These are phyloP conservation scores for Lysandra bellargus DNA, from an alignment of 2,888 invertebrate genomes.

Conservation along the genomic window DNA sequence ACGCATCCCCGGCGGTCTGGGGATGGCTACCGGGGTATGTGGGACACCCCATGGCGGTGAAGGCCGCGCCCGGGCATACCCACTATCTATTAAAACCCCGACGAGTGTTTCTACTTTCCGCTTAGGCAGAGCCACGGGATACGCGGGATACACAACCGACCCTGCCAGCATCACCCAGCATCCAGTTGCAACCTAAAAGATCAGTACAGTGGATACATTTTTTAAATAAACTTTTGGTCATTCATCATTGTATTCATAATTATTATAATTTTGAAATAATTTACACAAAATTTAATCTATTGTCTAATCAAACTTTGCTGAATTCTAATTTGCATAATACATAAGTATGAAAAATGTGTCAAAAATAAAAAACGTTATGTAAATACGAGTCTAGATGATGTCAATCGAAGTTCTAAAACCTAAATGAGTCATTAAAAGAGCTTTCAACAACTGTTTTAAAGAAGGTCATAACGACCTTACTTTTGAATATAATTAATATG, in stretches of 20 bases:
- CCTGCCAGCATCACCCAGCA: no score
- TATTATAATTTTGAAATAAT: background rate
- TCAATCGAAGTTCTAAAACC: background rate
- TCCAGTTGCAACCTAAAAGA: no score
- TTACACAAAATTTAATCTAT: background rate
- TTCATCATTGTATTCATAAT: background rate
- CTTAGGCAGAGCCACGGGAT: no score
- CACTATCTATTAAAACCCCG: no score
- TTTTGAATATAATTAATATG: background rate
- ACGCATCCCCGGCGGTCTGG: no score
- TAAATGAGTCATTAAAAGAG: slow-evolving; percentile 10
- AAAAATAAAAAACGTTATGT: background rate
- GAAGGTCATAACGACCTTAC: slow-evolving; percentile 16
- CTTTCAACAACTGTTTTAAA: slow-evolving; percentile 11
- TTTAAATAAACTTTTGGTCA: no score
- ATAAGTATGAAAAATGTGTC: background rate
- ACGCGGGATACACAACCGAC: no score
- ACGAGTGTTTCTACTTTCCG: no score
- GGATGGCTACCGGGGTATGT: no score
- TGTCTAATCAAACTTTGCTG: background rate
- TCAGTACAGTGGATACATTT: no score
- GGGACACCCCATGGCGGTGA: no score
- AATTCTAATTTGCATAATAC: background rate
- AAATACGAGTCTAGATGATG: slow-evolving; percentile 9
- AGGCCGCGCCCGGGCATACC: no score